Evolutionary conservation across 1,140 invertebrate species (phyloP).

Genomic region (Aporrectodea caliginosa): DNA sequence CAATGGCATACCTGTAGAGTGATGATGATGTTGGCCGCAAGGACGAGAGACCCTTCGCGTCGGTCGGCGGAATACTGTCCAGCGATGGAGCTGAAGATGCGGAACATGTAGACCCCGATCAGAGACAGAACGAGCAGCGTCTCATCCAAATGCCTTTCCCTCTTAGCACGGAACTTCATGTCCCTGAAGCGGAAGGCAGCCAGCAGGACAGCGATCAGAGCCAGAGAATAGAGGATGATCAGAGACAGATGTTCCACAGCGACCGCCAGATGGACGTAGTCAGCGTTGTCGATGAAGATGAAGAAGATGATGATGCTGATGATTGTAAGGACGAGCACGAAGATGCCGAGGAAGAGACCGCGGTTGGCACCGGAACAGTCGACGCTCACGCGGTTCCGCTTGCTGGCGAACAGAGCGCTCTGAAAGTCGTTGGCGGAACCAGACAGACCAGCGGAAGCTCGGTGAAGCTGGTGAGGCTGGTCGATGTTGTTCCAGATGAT

Average conservation of each 20-base stretch:
- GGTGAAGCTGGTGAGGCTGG: not conserved
- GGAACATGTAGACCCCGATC: constrained; percentile 15
- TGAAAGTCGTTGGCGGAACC: not conserved
- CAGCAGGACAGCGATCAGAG: constrained; percentile 15
- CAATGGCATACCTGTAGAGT: not conserved
- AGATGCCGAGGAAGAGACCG: constrained; percentile 80
- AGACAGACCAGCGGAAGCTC: not conserved
- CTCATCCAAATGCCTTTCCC: constrained; percentile 62
- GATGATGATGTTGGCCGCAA: not conserved
- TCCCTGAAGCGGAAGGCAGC: constrained; percentile 4
- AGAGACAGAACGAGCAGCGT: not conserved
- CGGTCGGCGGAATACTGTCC: not conserved
- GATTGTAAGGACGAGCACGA: constrained; percentile 77
- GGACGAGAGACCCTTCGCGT: not conserved
- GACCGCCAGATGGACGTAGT: constrained; percentile 34
- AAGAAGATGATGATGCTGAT: constrained; percentile 91
- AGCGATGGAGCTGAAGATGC: not conserved
- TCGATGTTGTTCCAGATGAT: constrained; percentile 4
- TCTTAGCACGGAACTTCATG: constrained; percentile 61
- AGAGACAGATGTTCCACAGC: constrained; percentile 39
- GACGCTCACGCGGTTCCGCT: constrained; percentile 19
- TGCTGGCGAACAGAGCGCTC: constrained; percentile 1
- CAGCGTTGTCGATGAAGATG: constrained; percentile 57
- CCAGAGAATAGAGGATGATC: constrained; percentile 39
- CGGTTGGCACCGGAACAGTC: constrained; percentile 82